Evolutionary conservation across 2,113 vertebrate species (phyloP).

Genomic region (Crotalus viridis): DNA sequence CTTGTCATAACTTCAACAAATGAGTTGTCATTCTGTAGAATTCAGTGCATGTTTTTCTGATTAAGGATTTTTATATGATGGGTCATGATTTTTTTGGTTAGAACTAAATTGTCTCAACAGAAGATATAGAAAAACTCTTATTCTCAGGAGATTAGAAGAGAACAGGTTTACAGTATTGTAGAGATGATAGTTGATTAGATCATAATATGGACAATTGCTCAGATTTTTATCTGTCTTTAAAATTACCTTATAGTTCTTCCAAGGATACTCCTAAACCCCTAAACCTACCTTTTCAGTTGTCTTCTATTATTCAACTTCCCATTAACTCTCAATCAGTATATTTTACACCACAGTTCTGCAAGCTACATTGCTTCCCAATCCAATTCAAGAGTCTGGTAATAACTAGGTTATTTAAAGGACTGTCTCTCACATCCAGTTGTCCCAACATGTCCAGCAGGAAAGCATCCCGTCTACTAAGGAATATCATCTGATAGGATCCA

Average conservation of each 20-base stretch:
- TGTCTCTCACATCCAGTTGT: background rate
- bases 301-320: background rate
- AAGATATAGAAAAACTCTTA: background rate
- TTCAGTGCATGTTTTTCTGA: slow-evolving; percentile 40
- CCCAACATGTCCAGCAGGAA: background rate
- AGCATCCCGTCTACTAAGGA: background rate
- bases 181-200: background rate
- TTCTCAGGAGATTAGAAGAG: background rate
- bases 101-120: background rate
- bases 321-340: background rate
- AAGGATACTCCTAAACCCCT: background rate
- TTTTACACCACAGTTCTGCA: background rate
- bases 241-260: background rate
- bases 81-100: background rate
- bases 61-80: slow-evolving; percentile 18
- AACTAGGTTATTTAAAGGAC: background rate
- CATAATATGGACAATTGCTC: background rate
- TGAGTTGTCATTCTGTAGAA: background rate
- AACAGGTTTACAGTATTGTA: background rate
- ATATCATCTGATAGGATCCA: background rate
- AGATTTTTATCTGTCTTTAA: background rate
- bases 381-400: background rate
- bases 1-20: background rate
- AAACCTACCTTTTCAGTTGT: background rate
- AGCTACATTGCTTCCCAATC: background rate